phyloP scores from a whole-genome alignment of 2,888 invertebrate genomes.

The Dryobota labecula region DNA sequence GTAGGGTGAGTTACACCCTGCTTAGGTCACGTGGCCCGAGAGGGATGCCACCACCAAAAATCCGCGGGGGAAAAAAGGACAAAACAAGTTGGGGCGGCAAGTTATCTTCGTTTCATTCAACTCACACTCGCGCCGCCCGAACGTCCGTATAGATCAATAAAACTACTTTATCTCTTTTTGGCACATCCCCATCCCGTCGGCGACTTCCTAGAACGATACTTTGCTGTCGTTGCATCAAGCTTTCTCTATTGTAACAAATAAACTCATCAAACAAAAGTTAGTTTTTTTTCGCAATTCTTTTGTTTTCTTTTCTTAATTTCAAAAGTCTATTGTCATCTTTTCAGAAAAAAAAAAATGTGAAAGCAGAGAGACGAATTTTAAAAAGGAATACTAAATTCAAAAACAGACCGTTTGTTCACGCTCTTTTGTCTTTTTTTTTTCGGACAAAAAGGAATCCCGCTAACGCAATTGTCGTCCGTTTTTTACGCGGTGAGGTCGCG shows the following conservation, averaged over 20 bases:
- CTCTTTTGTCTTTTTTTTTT: slow-evolving; percentile 74
- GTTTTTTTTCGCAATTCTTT: slow-evolving; percentile 38
- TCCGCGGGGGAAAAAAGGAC: slow-evolving; percentile 77
- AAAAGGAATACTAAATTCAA: slow-evolving; percentile 71
- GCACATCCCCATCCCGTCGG: slow-evolving; percentile 90
- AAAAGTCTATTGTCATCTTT: slow-evolving; percentile 52
- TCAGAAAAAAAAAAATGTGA: slow-evolving; percentile 46
- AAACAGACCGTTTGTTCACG: slow-evolving; percentile 66
- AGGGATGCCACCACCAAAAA: slow-evolving; percentile 80
- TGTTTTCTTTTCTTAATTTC: slow-evolving; percentile 43
- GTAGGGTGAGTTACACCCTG: slow-evolving; percentile 91
- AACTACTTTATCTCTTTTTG: slow-evolving; percentile 92
- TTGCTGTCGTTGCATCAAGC: slow-evolving; percentile 76
- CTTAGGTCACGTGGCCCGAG: slow-evolving; percentile 90
- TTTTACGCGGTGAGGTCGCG: slow-evolving; percentile 78
- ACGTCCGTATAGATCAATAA: slow-evolving; percentile 91
- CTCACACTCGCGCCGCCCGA: slow-evolving; percentile 89
- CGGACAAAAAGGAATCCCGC: slow-evolving; percentile 74
- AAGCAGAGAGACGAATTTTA: slow-evolving; percentile 70
- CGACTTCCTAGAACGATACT: slow-evolving; percentile 88
- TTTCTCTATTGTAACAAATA: slow-evolving; percentile 78
- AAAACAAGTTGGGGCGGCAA: slow-evolving; percentile 88
- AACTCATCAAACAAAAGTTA: slow-evolving; percentile 57
- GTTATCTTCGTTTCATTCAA: slow-evolving; percentile 91
- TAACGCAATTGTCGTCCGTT: slow-evolving; percentile 84